Base-by-base conservation (phyloP, 1,140 invertebrate genomes). In the Eciton burchellii region DNA sequence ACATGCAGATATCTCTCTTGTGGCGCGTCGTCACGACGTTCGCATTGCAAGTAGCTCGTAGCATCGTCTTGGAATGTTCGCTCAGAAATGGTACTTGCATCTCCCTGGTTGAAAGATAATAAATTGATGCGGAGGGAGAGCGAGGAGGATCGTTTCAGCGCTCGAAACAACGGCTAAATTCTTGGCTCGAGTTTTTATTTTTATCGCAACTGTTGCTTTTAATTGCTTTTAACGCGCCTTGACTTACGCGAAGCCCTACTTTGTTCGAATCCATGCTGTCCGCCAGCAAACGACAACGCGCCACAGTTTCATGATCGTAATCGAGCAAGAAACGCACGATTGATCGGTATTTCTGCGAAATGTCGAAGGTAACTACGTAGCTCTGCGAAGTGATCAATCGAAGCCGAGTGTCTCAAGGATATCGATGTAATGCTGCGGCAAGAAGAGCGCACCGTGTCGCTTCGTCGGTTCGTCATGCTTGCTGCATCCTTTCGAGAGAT, bases 321-420 rank as follows among this genome's bases (percentile, higher is more conserved):
- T 79, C 74, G 21, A 70, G 49, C 63, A 57, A 63, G 49, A 79
- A 79, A 57, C 21, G 52, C 35, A 41, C 43, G 35, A 79, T 68
- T 49, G 74, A 74, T 74, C 43, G 43, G 57, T 57, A 29, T 41
- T 85, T 85, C 83, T 79, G 83, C 14, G 84, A 81, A 84, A 81
- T 66, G 43, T 29, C 35, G 12, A 59, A 62, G 84, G 16, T 59
- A 85, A 73, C 65, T 16, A 54, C 52, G 49, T 29, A 52, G 41
- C 41, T 45, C 47, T n/a, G 14, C 76, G 45, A 86, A 81, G 43
- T 70, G 77, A 86, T 86, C 70, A 85, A 85, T 86, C 85, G 82
- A 60, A 70, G 54, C 52, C 41, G 65, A 49, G 26, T 57, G 74
- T 63, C 70, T 70, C 49, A 70, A 79, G 63, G 62, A 68, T 76